Percentiles rank a stretch among this genome's conserved stretches.
Conservation (phyloP, 2,888 invertebrate genomes). For the Panopea generosa region DNA sequence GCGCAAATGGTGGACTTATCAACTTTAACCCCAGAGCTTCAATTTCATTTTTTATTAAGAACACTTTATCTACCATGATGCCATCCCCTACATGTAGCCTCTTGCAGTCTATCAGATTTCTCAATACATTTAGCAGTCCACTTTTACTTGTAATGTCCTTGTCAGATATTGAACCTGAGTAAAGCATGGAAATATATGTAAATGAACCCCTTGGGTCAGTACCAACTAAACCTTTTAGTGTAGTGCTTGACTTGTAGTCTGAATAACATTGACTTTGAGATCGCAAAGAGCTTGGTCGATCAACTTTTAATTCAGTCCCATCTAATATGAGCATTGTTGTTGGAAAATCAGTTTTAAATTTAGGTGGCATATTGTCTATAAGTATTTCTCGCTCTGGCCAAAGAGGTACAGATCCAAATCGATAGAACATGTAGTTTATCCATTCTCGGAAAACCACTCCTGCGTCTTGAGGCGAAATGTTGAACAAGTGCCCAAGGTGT, state of each 20-base stretch:
- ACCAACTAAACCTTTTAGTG: constrained; percentile 54
- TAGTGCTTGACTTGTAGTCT: constrained; percentile 62
- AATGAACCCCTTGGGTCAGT: constrained; percentile 57
- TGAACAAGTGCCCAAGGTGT: constrained; percentile 40
- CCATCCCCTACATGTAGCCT: constrained; percentile 28
- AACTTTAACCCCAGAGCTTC: constrained; percentile 32
- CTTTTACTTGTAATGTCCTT: too few relatives aligned
- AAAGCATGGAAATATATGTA: constrained; percentile 35
- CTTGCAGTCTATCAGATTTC: constrained; percentile 23
- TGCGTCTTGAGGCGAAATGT: constrained; percentile 33
- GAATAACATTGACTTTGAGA: constrained; percentile 58
- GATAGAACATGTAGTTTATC: constrained; percentile 53
- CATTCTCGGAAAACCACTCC: constrained; percentile 48
- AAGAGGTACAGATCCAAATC: constrained; percentile 46
- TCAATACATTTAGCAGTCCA: constrained; percentile 24
- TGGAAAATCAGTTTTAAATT: constrained; percentile 54
- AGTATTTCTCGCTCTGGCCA: constrained; percentile 49
- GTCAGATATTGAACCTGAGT: constrained; percentile 54
- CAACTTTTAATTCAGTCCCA: constrained; percentile 52
- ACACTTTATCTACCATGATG: constrained; percentile 51
- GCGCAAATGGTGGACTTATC: constrained; percentile 34
- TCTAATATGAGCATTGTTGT: constrained; percentile 50
- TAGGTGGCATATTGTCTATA: constrained; percentile 42
- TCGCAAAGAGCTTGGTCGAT: constrained; percentile 40
- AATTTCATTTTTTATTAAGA: constrained; percentile 34